Evolutionary conservation across 2,797 vertebrate genomes (phyloP), one percentile per base, ranked within the genome.

Genomic region (Chaetodon trifasciatus): DNA sequence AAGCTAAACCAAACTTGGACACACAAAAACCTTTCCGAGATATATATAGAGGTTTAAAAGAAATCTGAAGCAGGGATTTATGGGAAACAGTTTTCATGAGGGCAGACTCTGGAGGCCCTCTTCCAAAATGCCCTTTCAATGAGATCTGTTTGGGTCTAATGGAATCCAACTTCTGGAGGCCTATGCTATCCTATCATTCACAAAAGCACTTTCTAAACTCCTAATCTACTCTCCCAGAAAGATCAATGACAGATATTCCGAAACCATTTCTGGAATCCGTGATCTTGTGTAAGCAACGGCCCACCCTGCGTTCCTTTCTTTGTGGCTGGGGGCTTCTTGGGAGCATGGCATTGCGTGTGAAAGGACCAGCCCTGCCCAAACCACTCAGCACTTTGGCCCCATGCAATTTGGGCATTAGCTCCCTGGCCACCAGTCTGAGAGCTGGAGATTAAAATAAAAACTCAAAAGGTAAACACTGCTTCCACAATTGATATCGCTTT

Each of bases 401-500:
- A 82, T 90, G 91, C 78, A 86, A 88, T 88, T 89, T 93, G 82
- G 92, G 92, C 91, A 90, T 90, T 55, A 74, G 86, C 85, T 92
- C 87, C 89, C 86, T 91, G 94, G 94, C 94, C 92, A 89, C 87
- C 87, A 58, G 82, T 92, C 84, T 91, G 62, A 64, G 81, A 86
- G 16, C 80, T 75, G 57, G 78, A 95, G 93, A 94, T 95, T 93
- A 94, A 80, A 81, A 89, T 62, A 88, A 91, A 94, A 91, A 93
- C 91, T 85, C 46, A 86, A 81, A 96, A 96, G 91, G 94, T 93
- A 96, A 97, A 96, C 95, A 96, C 58, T 71, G 86, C 87, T 94
- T 95, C 92, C 93, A 87, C 94, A 93, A 94, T 94, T 93, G 89
- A 94, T 94, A 95, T 94, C 86, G 86, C 87, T 87, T 86, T 93